Conservation (phyloP, 2,888 invertebrate genomes). For the Diplazon laetatorius region DNA sequence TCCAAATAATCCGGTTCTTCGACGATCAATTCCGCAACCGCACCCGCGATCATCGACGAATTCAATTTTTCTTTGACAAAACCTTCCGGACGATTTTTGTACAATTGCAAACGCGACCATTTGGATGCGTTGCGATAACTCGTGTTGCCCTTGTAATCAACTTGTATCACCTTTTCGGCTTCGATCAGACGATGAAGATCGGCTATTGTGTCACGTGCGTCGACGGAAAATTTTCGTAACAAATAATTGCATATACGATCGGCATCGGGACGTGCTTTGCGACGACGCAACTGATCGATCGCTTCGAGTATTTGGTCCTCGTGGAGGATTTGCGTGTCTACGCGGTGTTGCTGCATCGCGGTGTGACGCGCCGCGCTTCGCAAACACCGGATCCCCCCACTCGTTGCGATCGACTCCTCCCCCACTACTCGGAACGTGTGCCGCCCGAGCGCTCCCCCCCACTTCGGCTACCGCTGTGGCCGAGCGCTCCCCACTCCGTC, state of each 20-base stretch:
- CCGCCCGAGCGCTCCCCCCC: no score
- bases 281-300: slow-evolving; percentile 91
- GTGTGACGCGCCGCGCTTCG: neutral
- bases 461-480: no score
- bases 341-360: slow-evolving; percentile 76
- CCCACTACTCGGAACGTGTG: no score
- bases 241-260: slow-evolving; percentile 93
- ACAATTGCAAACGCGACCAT: slow-evolving; percentile 84
- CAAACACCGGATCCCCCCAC: no score
- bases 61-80: slow-evolving; percentile 83
- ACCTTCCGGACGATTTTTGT: slow-evolving; percentile 83
- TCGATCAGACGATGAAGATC: slow-evolving; percentile 90
- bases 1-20: slow-evolving; percentile 89
- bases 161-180: slow-evolving; percentile 90
- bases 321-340: slow-evolving; percentile 86
- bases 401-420: no score
- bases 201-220: slow-evolving; percentile 87
- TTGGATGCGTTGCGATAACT: slow-evolving; percentile 93
- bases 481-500: no score
- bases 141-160: slow-evolving; percentile 93
- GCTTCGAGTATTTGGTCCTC: slow-evolving; percentile 91
- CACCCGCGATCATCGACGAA: slow-evolving; percentile 85
- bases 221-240: slow-evolving; percentile 88
- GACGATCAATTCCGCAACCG: slow-evolving; percentile 88
- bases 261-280: slow-evolving; percentile 93